Evolutionary conservation across 1,140 invertebrate species (phyloP).

Genomic region (Dendroctonus valens): DNA sequence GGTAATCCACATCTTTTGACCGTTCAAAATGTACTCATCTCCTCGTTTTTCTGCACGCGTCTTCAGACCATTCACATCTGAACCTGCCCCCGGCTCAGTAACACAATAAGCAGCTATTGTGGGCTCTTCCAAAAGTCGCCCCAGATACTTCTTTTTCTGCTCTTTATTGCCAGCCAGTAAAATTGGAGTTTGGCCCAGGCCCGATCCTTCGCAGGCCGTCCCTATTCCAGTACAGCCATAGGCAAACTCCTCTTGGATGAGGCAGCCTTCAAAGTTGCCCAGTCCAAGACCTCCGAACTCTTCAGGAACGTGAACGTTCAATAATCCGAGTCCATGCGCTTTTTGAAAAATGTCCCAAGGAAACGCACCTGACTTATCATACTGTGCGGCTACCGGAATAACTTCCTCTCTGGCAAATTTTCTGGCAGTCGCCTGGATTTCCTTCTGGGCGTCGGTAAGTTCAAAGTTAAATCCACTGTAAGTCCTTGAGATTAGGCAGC

Average conservation of each 20-base stretch:
- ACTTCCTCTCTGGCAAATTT: conserved; percentile 94
- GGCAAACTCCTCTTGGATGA: conserved; percentile 86
- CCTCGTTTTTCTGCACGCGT: conserved; percentile 93
- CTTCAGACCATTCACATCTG: conserved; percentile 87
- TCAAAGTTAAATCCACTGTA: neutral
- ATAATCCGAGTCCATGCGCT: conserved; percentile 83
- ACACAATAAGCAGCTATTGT: conserved; percentile 90
- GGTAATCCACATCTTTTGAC: conserved; percentile 99
- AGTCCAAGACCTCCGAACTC: conserved; percentile 75
- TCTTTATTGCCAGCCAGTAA: conserved; percentile 80
- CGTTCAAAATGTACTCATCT: conserved; percentile 92
- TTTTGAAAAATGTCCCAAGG: conserved; percentile 96
- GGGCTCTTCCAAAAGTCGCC: conserved; percentile 81
- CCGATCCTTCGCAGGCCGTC: conserved; percentile 87
- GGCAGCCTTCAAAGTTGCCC: conserved; percentile 78
- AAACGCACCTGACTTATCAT: conserved; percentile 89
- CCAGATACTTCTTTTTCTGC: conserved; percentile 92
- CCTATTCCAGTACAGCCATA: conserved; percentile 94
- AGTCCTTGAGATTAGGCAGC: no score
- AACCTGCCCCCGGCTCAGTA: conserved; percentile 90
- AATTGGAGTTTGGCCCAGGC: conserved; percentile 86
- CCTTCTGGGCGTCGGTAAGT: conserved; percentile 69
- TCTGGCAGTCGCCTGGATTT: conserved; percentile 80
- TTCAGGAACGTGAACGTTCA: conserved; percentile 84
- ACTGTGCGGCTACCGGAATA: conserved; percentile 83